These are phyloP conservation scores for Leptoteleia sp. DNA, from an alignment of 1,140 invertebrate species.

Conservation along the genomic window DNA sequence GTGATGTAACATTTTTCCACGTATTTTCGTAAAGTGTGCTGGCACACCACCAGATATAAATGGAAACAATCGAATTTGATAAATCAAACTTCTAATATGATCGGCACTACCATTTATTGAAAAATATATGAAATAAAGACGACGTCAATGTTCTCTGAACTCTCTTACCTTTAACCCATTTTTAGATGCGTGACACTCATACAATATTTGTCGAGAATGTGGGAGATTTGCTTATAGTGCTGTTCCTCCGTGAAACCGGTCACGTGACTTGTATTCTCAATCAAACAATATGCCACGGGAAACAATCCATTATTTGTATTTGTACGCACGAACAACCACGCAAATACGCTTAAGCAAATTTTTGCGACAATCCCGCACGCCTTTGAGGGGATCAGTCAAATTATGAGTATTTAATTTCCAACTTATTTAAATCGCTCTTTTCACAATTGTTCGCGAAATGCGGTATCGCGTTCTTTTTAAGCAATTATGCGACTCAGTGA, in stretches of 20 bases:
- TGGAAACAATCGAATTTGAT: slow-evolving; percentile 14
- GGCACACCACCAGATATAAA: no score
- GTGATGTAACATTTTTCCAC: no score
- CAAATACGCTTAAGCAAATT: slow-evolving; percentile 33
- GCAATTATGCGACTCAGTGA: no score
- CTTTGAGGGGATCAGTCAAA: slow-evolving; percentile 7
- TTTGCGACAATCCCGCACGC: not conserved
- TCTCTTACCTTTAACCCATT: slow-evolving; percentile 23
- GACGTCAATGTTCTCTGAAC: slow-evolving; percentile 3
- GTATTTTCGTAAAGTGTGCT: no score
- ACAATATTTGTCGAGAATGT: slow-evolving; percentile 26
- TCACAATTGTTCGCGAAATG: no score
- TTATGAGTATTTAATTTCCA: not conserved
- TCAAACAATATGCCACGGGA: slow-evolving; percentile 14
- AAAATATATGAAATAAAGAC: slow-evolving; percentile 34
- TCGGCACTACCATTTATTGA: slow-evolving; percentile 20
- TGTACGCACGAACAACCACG: slow-evolving; percentile 23
- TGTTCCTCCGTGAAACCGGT: slow-evolving; percentile 18
- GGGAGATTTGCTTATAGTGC: slow-evolving; percentile 28
- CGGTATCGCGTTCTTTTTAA: no score
- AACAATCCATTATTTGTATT: slow-evolving; percentile 27
- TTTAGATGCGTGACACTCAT: slow-evolving; percentile 41
- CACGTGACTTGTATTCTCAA: slow-evolving; percentile 46
- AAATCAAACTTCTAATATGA: slow-evolving; percentile 18
- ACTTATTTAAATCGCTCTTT: no score